Evolutionary conservation across 2,888 invertebrate genomes (phyloP).

Genomic region (Hypsopygia costalis): DNA sequence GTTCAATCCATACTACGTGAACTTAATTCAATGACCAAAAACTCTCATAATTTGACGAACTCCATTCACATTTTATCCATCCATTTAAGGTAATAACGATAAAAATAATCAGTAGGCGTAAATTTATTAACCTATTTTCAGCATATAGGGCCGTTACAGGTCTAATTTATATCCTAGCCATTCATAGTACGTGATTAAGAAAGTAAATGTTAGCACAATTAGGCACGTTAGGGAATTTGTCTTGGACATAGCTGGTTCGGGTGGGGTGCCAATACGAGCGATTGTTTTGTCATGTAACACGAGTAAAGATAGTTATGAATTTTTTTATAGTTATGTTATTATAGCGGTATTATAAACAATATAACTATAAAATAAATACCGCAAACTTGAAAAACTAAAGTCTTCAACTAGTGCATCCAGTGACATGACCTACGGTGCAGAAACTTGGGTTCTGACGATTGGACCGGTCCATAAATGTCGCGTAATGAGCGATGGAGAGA

Average conservation of each 20-base stretch:
- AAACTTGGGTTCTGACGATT: no score
- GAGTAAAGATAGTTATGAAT: no score
- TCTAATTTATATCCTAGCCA: slow-evolving; percentile 40
- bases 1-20: not conserved
- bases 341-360: no score
- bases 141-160: not conserved
- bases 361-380: no score
- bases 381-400: no score
- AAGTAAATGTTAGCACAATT: slow-evolving; percentile 72
- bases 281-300: not conserved
- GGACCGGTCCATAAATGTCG: no score
- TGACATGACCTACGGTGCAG: no score
- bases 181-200: slow-evolving; percentile 64
- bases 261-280: slow-evolving; percentile 18
- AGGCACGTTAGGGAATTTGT: slow-evolving; percentile 56
- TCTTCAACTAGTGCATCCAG: no score
- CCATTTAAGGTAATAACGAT: slow-evolving; percentile 1
- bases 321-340: no score
- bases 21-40: not conserved
- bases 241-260: slow-evolving; percentile 35
- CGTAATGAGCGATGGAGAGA: no score
- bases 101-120: slow-evolving; percentile 7
- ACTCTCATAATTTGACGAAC: not conserved
- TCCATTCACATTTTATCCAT: not conserved
- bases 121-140: slow-evolving; percentile 7